These are phyloP conservation scores for Corythucha ciliata DNA, from an alignment of 2,888 invertebrate genomes.

Conservation along the genomic window DNA sequence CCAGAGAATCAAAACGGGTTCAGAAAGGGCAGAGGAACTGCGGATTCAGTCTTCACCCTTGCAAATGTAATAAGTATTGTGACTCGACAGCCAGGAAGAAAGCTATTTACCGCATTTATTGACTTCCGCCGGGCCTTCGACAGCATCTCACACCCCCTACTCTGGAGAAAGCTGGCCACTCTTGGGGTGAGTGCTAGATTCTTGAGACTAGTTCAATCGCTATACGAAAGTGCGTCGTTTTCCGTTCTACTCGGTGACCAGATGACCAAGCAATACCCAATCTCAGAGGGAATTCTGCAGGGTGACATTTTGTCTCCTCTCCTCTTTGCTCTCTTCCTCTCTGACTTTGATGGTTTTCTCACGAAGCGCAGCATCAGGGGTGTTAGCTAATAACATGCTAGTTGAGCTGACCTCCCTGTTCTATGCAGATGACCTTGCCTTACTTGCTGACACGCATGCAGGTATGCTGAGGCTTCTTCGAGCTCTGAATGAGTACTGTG, in stretches of 20 bases:
- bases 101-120: conserved; percentile 5
- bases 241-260: conserved; percentile 2
- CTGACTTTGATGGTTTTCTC: conserved; percentile 2
- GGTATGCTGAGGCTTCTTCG: neutral
- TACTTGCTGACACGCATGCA: neutral
- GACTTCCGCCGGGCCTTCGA: conserved; percentile 9
- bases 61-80: conserved; percentile 1
- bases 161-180: conserved; percentile 4
- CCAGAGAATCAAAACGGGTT: conserved; percentile 14
- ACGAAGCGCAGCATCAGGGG: neutral
- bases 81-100: conserved; percentile 1
- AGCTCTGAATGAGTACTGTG: neutral
- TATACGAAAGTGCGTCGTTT: conserved; percentile 5
- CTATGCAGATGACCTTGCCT: neutral
- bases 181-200: conserved; percentile 1
- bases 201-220: neutral
- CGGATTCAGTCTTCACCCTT: conserved; percentile 4
- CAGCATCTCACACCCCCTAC: conserved; percentile 7
- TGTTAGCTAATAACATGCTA: neutral
- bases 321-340: conserved; percentile 1
- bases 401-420: neutral
- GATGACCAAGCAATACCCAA: neutral
- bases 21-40: conserved; percentile 5
- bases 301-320: conserved; percentile 13
- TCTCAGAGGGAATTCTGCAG: conserved; percentile 4